A percentile compares a stretch with the other conserved stretches of the same genome.
Evolutionary conservation across 2,888 invertebrate species (phyloP).

Genomic region (Chalcosyrphus nemorum): DNA sequence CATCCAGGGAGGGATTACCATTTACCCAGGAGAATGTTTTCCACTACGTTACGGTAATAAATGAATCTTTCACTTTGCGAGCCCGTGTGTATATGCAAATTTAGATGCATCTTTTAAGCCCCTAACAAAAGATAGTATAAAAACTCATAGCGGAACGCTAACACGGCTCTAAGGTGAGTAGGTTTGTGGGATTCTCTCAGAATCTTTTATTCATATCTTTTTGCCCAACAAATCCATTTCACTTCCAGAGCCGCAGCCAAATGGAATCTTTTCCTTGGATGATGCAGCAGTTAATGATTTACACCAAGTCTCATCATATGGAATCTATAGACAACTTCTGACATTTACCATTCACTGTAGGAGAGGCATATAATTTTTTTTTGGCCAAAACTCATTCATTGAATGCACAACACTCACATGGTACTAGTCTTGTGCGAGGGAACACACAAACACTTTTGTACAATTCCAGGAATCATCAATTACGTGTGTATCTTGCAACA

Average conservation of each 20-base stretch:
- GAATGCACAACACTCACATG: constrained; percentile 23
- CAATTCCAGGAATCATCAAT: constrained; percentile 69
- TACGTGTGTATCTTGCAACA: constrained; percentile 62
- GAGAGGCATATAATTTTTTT: too few relatives aligned
- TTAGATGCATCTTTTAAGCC: constrained; percentile 23
- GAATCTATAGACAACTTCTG: constrained; percentile 48
- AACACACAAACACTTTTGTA: constrained; percentile 50
- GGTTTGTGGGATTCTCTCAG: constrained; percentile 36
- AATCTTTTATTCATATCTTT: constrained; percentile 37
- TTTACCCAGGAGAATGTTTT: constrained; percentile 9
- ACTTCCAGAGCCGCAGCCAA: constrained; percentile 42
- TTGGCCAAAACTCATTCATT: constrained; percentile 28
- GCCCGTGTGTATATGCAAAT: constrained; percentile 48
- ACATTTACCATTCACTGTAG: constrained; percentile 38
- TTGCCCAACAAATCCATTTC: constrained; percentile 48
- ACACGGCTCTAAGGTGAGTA: constrained; percentile 27
- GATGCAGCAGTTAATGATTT: constrained; percentile 44
- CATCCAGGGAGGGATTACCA: not conserved
- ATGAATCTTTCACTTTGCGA: constrained; percentile 22
- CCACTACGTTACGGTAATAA: constrained; percentile 48
- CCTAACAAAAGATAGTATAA: not conserved
- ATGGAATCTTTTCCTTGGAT: constrained; percentile 22
- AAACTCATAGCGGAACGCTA: constrained; percentile 42
- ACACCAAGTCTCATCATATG: constrained; percentile 8
- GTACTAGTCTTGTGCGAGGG: not conserved